These are phyloP conservation scores for Hirudo medicinalis DNA, from an alignment of 1,140 invertebrate species.

Conservation along the genomic window DNA sequence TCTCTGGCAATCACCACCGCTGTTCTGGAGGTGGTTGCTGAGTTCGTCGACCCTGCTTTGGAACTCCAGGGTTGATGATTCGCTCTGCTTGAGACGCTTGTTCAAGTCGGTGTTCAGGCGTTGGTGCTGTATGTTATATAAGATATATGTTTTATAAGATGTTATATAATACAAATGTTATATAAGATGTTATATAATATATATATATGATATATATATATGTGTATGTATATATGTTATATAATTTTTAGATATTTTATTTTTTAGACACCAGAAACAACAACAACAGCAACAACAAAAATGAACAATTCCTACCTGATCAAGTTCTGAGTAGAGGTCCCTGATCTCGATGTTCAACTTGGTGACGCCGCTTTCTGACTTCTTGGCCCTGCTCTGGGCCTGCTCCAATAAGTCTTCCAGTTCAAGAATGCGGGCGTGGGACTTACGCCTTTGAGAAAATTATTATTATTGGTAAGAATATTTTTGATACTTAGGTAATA, in stretches of 20 bases:
- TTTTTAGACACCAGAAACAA: not conserved
- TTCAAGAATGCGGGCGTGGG: slow-evolving; percentile 36
- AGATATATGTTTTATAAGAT: too few relatives aligned
- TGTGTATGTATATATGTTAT: too few relatives aligned
- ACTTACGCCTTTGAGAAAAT: slow-evolving; percentile 30
- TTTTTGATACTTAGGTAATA: not conserved
- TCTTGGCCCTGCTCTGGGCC: slow-evolving; percentile 30
- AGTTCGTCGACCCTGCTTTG: slow-evolving; percentile 35
- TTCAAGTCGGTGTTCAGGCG: slow-evolving; percentile 15
- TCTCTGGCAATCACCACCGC: slow-evolving; percentile 33
- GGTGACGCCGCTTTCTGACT: slow-evolving; percentile 37
- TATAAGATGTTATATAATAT: too few relatives aligned
- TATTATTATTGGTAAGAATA: too few relatives aligned
- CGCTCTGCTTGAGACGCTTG: slow-evolving; percentile 37
- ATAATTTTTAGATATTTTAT: too few relatives aligned
- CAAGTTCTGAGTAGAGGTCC: slow-evolving; percentile 39
- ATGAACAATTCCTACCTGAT: slow-evolving; percentile 28
- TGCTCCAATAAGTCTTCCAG: slow-evolving; percentile 35
- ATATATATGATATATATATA: too few relatives aligned
- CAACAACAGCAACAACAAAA: too few relatives aligned
- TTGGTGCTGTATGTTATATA: slow-evolving; percentile 14
- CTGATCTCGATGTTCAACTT: slow-evolving; percentile 37
- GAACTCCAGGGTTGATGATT: slow-evolving; percentile 36
- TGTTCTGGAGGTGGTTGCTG: slow-evolving; percentile 28
- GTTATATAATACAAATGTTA: too few relatives aligned